A percentile compares a stretch with the other conserved stretches of the same genome.
Evolutionary conservation across 2,113 vertebrate genomes (phyloP).

Genomic region (Octodon degus): DNA sequence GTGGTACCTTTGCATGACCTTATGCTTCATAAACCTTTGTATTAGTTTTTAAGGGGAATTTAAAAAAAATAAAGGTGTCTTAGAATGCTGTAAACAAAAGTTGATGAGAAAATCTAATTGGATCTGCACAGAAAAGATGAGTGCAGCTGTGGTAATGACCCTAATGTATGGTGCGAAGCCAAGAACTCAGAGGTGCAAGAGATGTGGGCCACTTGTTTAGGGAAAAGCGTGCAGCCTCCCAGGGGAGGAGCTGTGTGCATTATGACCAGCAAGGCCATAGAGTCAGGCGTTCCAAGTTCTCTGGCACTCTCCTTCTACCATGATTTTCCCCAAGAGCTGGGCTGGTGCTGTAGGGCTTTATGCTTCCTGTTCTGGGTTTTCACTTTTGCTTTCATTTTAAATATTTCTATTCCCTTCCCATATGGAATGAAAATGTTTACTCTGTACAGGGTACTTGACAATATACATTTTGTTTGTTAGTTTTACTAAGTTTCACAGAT

Average conservation of each 20-base stretch:
- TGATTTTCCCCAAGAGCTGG: neutral
- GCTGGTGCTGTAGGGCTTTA: neutral
- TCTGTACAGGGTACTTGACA: neutral
- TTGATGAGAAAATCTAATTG: neutral
- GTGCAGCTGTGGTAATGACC: neutral
- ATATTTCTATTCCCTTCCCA: neutral
- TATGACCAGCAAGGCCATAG: neutral
- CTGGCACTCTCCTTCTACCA: neutral
- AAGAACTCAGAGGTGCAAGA: neutral
- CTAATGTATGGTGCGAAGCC: neutral
- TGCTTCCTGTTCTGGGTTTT: neutral
- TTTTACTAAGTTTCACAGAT: neutral
- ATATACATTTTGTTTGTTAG: neutral
- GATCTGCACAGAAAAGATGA: neutral
- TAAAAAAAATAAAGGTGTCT: neutral
- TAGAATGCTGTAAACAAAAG: neutral
- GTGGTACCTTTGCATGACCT: neutral
- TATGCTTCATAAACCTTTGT: neutral
- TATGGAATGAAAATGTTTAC: neutral
- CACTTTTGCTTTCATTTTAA: neutral
- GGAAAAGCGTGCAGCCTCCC: neutral
- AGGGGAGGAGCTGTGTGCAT: neutral
- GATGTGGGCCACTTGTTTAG: neutral
- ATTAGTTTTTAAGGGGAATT: neutral
- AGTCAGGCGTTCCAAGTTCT: neutral